These are phyloP conservation scores for Eupithecia pulchellata DNA, from an alignment of 2,888 invertebrate genomes.

Conservation along the genomic window DNA sequence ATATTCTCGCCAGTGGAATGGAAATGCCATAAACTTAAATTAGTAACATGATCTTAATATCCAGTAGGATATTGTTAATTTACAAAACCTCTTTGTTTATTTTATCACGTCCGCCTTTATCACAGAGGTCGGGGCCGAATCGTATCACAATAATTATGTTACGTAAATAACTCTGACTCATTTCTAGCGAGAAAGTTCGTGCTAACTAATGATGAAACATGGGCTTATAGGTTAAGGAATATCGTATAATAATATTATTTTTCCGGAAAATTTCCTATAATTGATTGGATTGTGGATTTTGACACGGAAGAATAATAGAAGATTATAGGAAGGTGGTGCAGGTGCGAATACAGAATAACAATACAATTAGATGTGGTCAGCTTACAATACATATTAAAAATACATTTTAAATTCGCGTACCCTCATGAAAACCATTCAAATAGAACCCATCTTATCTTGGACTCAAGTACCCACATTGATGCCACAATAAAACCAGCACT, in stretches of 20 bases:
- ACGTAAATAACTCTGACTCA: constrained; percentile 46
- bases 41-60: background rate
- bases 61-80: background rate
- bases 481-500: background rate
- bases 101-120: constrained; percentile 35
- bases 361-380: too few relatives aligned
- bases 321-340: too few relatives aligned
- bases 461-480: background rate
- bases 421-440: background rate
- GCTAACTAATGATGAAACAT: constrained; percentile 38
- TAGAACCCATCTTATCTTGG: background rate
- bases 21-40: background rate
- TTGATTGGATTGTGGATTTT: background rate
- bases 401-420: background rate
- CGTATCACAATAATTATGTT: constrained; percentile 42
- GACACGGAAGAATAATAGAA: background rate
- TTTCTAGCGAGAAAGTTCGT: constrained; percentile 42
- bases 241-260: constrained; percentile 33
- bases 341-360: too few relatives aligned
- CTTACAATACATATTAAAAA: background rate
- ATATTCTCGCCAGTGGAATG: too few relatives aligned
- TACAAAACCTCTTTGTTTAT: constrained; percentile 10
- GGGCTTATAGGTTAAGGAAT: constrained; percentile 39
- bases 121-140: constrained; percentile 24
- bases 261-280: background rate